Evolutionary conservation across 1,140 invertebrate species (phyloP).

Genomic region (Plodia interpunctella): DNA sequence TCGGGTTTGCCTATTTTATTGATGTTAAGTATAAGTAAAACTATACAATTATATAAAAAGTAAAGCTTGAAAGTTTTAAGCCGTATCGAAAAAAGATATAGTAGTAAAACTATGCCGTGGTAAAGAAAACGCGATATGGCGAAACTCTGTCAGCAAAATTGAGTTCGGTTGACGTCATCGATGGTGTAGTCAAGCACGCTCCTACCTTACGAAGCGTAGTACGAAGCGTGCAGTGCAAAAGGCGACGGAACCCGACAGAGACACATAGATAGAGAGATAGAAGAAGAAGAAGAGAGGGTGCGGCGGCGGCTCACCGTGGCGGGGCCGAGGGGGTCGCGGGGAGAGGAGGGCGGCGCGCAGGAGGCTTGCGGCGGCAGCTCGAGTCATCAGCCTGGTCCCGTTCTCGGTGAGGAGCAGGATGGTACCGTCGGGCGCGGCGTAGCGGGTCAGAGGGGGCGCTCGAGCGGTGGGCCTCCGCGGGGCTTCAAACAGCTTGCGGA

Average conservation of each 20-base stretch:
- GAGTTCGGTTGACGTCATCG: constrained; percentile 12
- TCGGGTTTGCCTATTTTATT: constrained; percentile 24
- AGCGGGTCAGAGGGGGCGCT: constrained; percentile 62
- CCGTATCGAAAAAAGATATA: constrained; percentile 5
- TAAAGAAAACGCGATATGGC: constrained; percentile 3
- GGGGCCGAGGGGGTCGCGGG: constrained; percentile 68
- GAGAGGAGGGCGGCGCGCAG: constrained; percentile 72
- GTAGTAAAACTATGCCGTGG: background rate
- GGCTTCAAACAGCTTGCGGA: constrained; percentile 61
- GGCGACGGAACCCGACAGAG: constrained; percentile 68
- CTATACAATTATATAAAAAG: background rate
- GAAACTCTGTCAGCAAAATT: background rate
- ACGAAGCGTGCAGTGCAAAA: constrained; percentile 71
- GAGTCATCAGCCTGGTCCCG: constrained; percentile 73
- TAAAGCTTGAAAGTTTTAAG: constrained; percentile 7
- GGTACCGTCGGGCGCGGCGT: constrained; percentile 71
- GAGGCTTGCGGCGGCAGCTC: constrained; percentile 70
- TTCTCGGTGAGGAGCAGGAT: constrained; percentile 76
- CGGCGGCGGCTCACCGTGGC: constrained; percentile 73
- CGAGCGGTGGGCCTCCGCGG: constrained; percentile 42
- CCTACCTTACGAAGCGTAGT: constrained; percentile 71
- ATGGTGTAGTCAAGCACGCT: constrained; percentile 37
- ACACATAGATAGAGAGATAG: constrained; percentile 54
- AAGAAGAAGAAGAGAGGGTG: constrained; percentile 50
- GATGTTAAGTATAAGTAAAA: constrained; percentile 10